A percentile compares a stretch with the other conserved stretches of the same genome.
Conservation (phyloP, 2,888 invertebrate genomes). For the Chalcosyrphus nemorum region DNA sequence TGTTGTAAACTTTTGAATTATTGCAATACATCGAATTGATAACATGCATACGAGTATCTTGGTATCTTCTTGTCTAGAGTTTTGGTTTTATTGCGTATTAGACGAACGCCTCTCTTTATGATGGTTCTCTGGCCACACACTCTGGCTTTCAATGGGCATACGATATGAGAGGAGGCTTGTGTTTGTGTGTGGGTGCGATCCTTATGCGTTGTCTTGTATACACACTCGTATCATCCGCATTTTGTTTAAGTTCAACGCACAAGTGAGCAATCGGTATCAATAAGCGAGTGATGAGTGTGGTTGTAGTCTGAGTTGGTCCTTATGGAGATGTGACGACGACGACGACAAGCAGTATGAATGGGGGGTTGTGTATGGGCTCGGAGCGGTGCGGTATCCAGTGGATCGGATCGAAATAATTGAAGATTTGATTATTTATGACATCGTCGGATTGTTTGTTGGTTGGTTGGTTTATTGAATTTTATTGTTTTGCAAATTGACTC, state of each 20-base stretch:
- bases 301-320: slow-evolving; percentile 43
- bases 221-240: no score
- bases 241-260: slow-evolving; percentile 70
- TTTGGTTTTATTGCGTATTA: slow-evolving; percentile 63
- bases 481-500: slow-evolving; percentile 71
- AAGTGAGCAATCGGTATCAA: slow-evolving; percentile 69
- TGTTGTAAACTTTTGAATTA: slow-evolving; percentile 72
- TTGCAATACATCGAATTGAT: slow-evolving; percentile 65
- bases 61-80: slow-evolving; percentile 55
- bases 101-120: slow-evolving; percentile 47
- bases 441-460: slow-evolving; percentile 71
- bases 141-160: slow-evolving; percentile 65
- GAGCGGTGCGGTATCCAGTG: slow-evolving; percentile 36
- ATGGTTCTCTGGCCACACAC: slow-evolving; percentile 17
- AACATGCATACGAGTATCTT: slow-evolving; percentile 60
- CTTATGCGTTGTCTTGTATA: slow-evolving; percentile 11
- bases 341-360: slow-evolving; percentile 7
- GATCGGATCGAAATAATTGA: slow-evolving; percentile 71
- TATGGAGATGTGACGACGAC: slow-evolving; percentile 49
- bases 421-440: slow-evolving; percentile 73
- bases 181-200: slow-evolving; percentile 13
- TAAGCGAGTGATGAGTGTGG: slow-evolving; percentile 48
- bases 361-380: no score
- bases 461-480: slow-evolving; percentile 73
- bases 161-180: slow-evolving; percentile 38